These are phyloP conservation scores for Agrochola lychnidis DNA, from an alignment of 2,888 invertebrate species.

Conservation along the genomic window DNA sequence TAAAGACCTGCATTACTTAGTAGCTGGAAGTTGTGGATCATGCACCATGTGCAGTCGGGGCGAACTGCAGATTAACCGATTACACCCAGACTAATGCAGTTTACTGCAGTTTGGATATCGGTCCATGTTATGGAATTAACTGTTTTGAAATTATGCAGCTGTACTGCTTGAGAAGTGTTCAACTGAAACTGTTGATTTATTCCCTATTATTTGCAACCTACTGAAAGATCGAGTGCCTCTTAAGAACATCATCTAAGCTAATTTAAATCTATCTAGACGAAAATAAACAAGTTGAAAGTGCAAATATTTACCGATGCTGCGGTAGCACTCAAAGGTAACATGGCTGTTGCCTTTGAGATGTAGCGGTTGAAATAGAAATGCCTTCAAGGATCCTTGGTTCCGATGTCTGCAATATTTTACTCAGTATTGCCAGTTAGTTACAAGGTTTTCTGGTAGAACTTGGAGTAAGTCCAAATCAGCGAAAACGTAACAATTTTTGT, in stretches of 20 bases:
- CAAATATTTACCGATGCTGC: constrained; percentile 32
- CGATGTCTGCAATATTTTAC: constrained; percentile 53
- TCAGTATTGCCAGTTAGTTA: constrained; percentile 53
- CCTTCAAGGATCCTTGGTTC: constrained; percentile 33
- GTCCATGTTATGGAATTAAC: constrained; percentile 26
- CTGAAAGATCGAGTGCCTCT: neutral
- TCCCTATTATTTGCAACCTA: neutral
- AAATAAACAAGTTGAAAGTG: constrained; percentile 41
- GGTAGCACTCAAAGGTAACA: constrained; percentile 24
- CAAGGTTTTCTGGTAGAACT: constrained; percentile 41
- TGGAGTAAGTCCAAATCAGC: constrained; percentile 59
- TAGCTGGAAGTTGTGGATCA: constrained; percentile 64
- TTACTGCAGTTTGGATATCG: constrained; percentile 63
- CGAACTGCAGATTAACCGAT: constrained; percentile 72
- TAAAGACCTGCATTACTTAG: constrained; percentile 70
- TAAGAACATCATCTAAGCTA: neutral
- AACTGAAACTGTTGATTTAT: neutral
- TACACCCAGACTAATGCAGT: constrained; percentile 58
- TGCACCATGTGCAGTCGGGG: constrained; percentile 62
- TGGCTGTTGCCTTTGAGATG: constrained; percentile 39
- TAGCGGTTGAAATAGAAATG: constrained; percentile 42
- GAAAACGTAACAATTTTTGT: constrained; percentile 34
- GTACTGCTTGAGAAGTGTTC: constrained; percentile 2
- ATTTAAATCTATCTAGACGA: neutral
- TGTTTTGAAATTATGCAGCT: constrained; percentile 14